A percentile compares a stretch with the other conserved stretches of the same genome.
Evolutionary conservation across 2,888 invertebrate species (phyloP).

Genomic region (Myopa testacea): DNA sequence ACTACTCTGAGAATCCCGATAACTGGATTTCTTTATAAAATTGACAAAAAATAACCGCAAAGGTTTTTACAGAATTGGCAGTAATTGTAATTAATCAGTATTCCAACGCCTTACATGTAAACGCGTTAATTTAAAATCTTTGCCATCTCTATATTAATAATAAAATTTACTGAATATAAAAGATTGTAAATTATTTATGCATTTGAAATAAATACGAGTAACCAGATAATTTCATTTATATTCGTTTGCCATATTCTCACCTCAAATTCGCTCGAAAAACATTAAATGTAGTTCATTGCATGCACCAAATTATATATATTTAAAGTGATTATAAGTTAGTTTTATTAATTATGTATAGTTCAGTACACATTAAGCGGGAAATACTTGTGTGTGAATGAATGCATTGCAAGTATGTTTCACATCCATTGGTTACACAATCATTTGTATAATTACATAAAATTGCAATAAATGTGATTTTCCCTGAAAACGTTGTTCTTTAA

Average conservation of each 20-base stretch:
- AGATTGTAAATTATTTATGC: slow-evolving; percentile 10
- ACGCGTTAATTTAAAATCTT: background rate
- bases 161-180: slow-evolving; percentile 1
- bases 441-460: background rate
- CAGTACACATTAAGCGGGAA: background rate
- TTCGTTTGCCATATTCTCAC: background rate
- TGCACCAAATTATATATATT: background rate
- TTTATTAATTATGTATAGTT: slow-evolving; percentile 5
- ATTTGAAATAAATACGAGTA: slow-evolving; percentile 4
- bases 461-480: background rate
- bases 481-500: too few relatives aligned
- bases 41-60: background rate
- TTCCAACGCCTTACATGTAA: background rate
- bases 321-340: background rate
- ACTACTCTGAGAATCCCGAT: too few relatives aligned
- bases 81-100: slow-evolving; percentile 10
- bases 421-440: background rate
- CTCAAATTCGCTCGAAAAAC: background rate
- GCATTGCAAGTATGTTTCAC: background rate
- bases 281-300: background rate
- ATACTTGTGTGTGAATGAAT: background rate
- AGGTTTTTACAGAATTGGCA: background rate
- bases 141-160: background rate
- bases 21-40: background rate
- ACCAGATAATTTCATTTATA: background rate